Evolutionary conservation across 2,113 vertebrate genomes (phyloP), one percentile per base, ranked within the genome.

Genomic region (Morone saxatilis): DNA sequence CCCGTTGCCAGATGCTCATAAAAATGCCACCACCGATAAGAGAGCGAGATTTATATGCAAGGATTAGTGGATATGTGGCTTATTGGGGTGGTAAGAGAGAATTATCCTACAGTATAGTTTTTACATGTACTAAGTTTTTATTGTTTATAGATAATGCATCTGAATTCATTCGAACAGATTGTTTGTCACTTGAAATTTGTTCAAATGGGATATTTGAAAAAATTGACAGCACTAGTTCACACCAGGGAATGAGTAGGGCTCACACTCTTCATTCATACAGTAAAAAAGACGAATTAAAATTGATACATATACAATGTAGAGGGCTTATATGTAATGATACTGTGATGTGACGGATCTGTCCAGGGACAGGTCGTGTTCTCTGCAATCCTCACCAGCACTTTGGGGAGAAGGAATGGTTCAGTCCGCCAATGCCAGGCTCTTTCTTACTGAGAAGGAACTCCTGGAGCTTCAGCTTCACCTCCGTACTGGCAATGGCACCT

Each of bases 401-500:
- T 92, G 97, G 95, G 74, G 97, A 94, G 95, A 97, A 97, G 96
- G 97, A 98, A 97, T 98, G 97, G 96, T 98, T 98, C 77, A 97
- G 95, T 94, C 95, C 94, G 9, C 94, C 94, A 4, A 94, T 93
- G 13, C 94, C 89, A 16, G 96, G 96, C 78, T 98, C 97, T 93
- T 97, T 98, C 92, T 99, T 99, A 71, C 94, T 98, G 88, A 98
- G 94, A 59, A 99, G 96, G 89, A 99, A 98, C 91, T 99, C 98
- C 94, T 99, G 98, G 77, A 99, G 97, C 91, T 98, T 97, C 89
- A 98, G 94, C 90, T 98, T 99, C 80, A 99, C 98, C 95, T 99
- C 97, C 0, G 97, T 98, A 83, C 98, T 99, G 94, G 98, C 98
- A 10, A 99, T 98, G 89, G 98, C 98, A 94, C 98, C 98, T 99